Base-by-base conservation (phyloP, 1,140 invertebrate species). In the Drosophila micromelanica region DNA sequence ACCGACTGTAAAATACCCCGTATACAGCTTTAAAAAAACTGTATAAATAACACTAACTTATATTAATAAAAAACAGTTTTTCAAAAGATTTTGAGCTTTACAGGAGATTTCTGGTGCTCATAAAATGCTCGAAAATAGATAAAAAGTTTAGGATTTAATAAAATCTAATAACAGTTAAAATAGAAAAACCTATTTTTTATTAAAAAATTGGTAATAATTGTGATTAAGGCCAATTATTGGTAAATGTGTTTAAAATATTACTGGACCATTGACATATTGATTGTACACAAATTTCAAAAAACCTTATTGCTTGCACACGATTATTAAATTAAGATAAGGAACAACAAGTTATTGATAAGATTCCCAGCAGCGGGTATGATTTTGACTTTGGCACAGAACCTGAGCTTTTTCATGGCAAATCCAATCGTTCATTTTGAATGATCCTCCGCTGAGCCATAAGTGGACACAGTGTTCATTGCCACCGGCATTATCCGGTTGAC, bases 401-500 rank as follows among this genome's bases (percentile, higher is more conserved):
- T 35, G 43, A 0, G 57, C 51, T 5, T 51, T 38, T 4, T 62
- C 5, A 12, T 11, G 43, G 35, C 71, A 74, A 0, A 11, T 9
- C 65, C 49, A 65, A 35, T 75, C 55, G 48, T 80, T 78, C 75
- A 80, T 74, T 35, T 55, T 15, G 42, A 75, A 75, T 8, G 42
- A 35, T 0, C 40, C 17, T 0, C 17, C 37, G 0, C 32, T 5
- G 6, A 68, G 12, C 63, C 55, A 62, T 17, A 76, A 32, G 43
- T 78, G 63, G 2, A 80, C 17, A 32, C 78, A 80, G 9, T 73
- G 42, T 32, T 78, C 78, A 0, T 17, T 20, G 43, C 59, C 60
- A 43, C 59, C 55, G 7, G 48, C 49, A 61, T 72, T 69, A 46
- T 80, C 71, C 0, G 78, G 78, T 30, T 80, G 67, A 7, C 57